Evolutionary conservation across 2,888 invertebrate genomes (phyloP).

Genomic region (Eupeodes luniger): DNA sequence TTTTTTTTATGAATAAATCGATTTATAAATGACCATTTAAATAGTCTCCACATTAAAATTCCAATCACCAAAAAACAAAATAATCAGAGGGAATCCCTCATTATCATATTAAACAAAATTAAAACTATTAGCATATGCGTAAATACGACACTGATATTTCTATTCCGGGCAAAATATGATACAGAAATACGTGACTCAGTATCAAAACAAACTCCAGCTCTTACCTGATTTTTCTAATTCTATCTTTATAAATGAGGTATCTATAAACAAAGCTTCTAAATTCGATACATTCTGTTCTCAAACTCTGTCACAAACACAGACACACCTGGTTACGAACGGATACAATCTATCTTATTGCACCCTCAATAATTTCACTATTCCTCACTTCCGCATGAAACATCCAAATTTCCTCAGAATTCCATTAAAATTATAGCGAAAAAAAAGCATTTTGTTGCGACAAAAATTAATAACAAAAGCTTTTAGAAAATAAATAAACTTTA

Average conservation of each 20-base stretch:
- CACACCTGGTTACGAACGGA: conserved; percentile 1
- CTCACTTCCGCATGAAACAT: conserved; percentile 58
- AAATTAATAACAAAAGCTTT: conserved; percentile 43
- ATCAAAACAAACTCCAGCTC: conserved; percentile 51
- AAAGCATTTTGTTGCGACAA: background rate
- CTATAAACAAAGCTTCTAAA: background rate
- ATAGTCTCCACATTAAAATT: conserved; percentile 1
- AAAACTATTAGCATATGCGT: conserved; percentile 36
- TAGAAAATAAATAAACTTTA: conserved; percentile 19
- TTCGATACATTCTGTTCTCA: background rate
- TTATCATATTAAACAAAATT: conserved; percentile 27
- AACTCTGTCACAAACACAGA: background rate
- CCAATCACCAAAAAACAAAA: conserved; percentile 2
- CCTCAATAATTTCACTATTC: background rate
- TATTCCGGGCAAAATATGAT: conserved; percentile 8
- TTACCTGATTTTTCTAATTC: conserved; percentile 44
- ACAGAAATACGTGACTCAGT: conserved; percentile 57
- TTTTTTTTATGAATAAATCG: no score
- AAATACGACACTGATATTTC: conserved; percentile 26
- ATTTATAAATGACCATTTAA: conserved; percentile 9
- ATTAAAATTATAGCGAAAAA: conserved; percentile 14
- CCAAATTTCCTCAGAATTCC: conserved; percentile 48
- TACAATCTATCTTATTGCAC: conserved; percentile 9
- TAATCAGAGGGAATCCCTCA: conserved; percentile 70
- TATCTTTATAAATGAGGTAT: background rate